Conservation (phyloP, 2,888 invertebrate species). For the Dynastes tityus region DNA sequence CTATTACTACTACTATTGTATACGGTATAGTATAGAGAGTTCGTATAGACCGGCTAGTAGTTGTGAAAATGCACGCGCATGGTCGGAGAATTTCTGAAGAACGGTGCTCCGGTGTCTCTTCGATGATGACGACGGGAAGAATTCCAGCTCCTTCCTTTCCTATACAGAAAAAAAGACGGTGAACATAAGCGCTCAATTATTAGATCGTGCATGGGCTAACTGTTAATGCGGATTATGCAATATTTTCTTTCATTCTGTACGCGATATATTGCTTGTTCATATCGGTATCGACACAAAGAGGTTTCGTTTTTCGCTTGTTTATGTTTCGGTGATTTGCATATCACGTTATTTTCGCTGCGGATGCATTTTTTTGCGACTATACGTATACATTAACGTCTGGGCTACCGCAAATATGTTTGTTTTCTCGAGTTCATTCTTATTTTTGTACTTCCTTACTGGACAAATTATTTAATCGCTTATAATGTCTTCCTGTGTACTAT, state of each 20-base stretch:
- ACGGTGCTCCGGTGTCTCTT: constrained; percentile 26
- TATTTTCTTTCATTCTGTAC: neutral
- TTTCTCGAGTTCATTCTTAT: constrained; percentile 32
- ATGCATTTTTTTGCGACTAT: neutral
- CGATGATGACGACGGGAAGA: constrained; percentile 3
- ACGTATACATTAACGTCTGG: neutral
- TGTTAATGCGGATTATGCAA: constrained; percentile 6
- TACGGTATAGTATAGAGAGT: constrained; percentile 26
- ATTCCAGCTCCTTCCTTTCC: constrained; percentile 22
- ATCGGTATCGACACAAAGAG: neutral
- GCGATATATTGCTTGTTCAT: constrained; percentile 1
- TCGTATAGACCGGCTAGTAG: constrained; percentile 22
- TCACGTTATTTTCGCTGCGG: neutral
- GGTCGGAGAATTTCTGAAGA: constrained; percentile 50
- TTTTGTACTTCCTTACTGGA: constrained; percentile 16
- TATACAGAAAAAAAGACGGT: constrained; percentile 13
- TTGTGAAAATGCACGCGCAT: constrained; percentile 48
- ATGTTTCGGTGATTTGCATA: neutral
- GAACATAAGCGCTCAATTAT: neutral
- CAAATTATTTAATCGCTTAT: too few relatives aligned
- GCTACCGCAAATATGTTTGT: neutral
- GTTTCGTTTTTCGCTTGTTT: constrained; percentile 8
- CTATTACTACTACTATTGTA: constrained; percentile 25
- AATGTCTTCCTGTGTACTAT: too few relatives aligned
- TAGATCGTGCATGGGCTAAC: constrained; percentile 9